Evolutionary conservation across 2,888 invertebrate genomes (phyloP).

Genomic region (Tenthredo distinguenda): DNA sequence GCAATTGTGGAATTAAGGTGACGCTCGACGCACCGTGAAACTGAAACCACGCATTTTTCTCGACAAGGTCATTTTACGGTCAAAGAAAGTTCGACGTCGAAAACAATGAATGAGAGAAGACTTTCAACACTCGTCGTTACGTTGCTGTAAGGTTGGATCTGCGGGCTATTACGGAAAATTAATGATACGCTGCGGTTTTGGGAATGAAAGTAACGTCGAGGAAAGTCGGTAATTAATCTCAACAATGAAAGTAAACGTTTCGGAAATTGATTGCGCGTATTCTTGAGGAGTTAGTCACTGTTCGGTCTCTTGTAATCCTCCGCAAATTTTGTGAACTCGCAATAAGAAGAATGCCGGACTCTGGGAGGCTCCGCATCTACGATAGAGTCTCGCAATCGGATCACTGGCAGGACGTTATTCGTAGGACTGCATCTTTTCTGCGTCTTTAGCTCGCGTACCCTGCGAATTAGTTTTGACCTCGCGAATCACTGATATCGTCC

Average conservation of each 20-base stretch:
- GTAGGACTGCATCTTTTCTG: neutral
- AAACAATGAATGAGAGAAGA: neutral
- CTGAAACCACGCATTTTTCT: neutral
- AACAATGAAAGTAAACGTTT: neutral
- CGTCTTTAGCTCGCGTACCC: neutral
- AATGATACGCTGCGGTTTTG: neutral
- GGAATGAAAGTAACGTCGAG: neutral
- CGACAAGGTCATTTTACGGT: neutral
- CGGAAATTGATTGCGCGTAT: neutral
- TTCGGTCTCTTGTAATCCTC: neutral
- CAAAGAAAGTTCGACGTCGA: neutral
- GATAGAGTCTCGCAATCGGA: neutral
- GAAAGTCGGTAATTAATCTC: neutral
- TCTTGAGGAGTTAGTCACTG: neutral
- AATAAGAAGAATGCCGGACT: neutral
- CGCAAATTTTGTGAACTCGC: neutral
- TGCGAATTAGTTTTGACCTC: neutral
- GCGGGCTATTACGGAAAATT: neutral
- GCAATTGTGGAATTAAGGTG: neutral
- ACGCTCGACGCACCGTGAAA: neutral
- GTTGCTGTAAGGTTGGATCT: neutral
- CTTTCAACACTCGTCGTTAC: neutral
- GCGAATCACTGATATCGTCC: neutral
- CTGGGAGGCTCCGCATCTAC: neutral
- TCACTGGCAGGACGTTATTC: neutral